A percentile compares a stretch with the other conserved stretches of the same genome.
Evolutionary conservation across 1,140 invertebrate genomes (phyloP).

Genomic region (Zaprionus africanus): DNA sequence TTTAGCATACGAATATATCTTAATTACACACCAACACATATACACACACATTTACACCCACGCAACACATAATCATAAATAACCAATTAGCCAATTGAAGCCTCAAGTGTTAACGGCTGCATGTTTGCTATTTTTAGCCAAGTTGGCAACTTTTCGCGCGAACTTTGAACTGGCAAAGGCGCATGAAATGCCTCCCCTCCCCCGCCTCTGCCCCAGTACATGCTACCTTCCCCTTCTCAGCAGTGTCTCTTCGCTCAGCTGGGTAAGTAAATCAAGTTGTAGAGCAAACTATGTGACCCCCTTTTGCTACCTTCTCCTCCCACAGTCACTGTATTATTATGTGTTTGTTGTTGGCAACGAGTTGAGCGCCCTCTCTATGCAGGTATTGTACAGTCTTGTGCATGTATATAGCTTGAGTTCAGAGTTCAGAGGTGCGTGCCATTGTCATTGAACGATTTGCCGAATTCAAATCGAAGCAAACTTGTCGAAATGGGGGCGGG

Average conservation of each 20-base stretch:
- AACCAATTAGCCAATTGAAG: constrained; percentile 80
- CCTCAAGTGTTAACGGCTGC: constrained; percentile 79
- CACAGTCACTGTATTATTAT: constrained; percentile 52
- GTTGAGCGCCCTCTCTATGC: constrained; percentile 62
- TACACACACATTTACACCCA: constrained; percentile 9
- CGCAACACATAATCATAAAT: constrained; percentile 65
- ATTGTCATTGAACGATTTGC: constrained; percentile 43
- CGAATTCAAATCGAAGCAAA: constrained; percentile 27
- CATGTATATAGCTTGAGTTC: no score
- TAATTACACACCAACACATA: constrained; percentile 46
- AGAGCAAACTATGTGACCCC: constrained; percentile 70
- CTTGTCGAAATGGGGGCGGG: constrained; percentile 16
- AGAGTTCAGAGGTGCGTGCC: constrained; percentile 38
- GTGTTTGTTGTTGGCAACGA: constrained; percentile 82
- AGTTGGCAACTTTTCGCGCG: constrained; percentile 76
- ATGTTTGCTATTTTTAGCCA: constrained; percentile 78
- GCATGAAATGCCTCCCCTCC: constrained; percentile 11
- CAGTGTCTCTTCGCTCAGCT: constrained; percentile 11
- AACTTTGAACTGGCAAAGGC: constrained; percentile 68
- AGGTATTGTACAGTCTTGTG: not conserved
- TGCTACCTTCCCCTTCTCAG: not conserved
- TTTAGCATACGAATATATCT: constrained; percentile 18
- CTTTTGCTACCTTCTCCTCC: constrained; percentile 46
- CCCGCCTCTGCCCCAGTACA: not conserved
- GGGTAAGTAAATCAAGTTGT: constrained; percentile 54